Percentiles rank a stretch among this genome's conserved stretches.
Conservation (phyloP, 2,113 vertebrate species). For the Cyanocitta stelleri region DNA sequence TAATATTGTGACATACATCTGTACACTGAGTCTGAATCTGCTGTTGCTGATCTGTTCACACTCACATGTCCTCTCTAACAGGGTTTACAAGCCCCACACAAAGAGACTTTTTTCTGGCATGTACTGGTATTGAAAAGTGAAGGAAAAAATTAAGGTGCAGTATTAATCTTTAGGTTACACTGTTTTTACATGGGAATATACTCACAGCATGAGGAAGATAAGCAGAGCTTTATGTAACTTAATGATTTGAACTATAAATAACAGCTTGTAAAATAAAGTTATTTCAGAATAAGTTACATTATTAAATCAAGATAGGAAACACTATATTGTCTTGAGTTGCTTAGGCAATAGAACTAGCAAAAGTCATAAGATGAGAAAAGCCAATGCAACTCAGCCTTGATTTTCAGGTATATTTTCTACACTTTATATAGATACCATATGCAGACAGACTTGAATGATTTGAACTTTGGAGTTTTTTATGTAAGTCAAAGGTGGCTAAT, state of each 20-base stretch:
- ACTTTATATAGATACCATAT: background rate
- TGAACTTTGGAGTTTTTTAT: background rate
- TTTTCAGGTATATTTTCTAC: background rate
- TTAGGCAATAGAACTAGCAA: background rate
- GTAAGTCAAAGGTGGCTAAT: background rate
- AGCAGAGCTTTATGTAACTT: background rate
- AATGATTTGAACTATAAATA: background rate
- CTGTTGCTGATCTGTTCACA: background rate
- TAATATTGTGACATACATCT: background rate
- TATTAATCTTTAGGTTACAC: background rate
- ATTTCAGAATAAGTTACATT: background rate
- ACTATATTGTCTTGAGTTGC: background rate
- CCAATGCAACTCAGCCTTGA: background rate
- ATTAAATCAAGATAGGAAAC: background rate
- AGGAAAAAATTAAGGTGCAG: background rate
- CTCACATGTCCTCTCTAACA: background rate
- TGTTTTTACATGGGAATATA: background rate
- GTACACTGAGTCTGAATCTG: rapidly evolving
- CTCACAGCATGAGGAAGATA: background rate
- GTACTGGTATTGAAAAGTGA: background rate
- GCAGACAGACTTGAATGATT: background rate
- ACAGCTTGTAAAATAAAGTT: background rate
- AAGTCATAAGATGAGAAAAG: background rate
- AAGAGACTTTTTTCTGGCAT: background rate
- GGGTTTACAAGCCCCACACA: background rate